These are phyloP conservation scores for Pachypanchax playfairii DNA, from an alignment of 2,113 vertebrate genomes.

Conservation along the genomic window DNA sequence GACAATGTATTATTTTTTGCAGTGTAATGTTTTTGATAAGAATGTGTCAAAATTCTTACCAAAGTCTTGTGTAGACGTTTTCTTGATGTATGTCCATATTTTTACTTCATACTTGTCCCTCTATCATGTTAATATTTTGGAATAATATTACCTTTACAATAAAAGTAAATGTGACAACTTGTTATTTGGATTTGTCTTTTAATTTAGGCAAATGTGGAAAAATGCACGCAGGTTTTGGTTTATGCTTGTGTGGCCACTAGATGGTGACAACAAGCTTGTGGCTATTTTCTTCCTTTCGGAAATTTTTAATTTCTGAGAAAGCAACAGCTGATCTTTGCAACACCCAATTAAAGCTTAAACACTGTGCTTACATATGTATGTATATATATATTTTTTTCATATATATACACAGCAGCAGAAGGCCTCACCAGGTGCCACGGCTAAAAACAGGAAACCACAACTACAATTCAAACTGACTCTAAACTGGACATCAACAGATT, in stretches of 20 bases:
- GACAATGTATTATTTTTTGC: slow-evolving; percentile 68
- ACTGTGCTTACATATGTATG: no score
- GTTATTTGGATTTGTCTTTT: slow-evolving; percentile 54
- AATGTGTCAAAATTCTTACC: slow-evolving; percentile 87
- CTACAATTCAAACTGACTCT: no score
- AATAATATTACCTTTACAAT: slow-evolving; percentile 95
- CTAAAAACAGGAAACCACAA: no score
- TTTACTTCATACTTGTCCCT: slow-evolving; percentile 63
- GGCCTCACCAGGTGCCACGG: no score
- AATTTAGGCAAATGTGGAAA: neutral
- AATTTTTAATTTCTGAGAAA: neutral
- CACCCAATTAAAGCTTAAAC: no score
- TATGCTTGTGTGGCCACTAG: slow-evolving; percentile 53
- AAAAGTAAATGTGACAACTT: slow-evolving; percentile 81
- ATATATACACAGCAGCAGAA: no score
- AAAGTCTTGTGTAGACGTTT: slow-evolving; percentile 92
- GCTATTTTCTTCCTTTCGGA: neutral
- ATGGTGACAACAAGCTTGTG: slow-evolving; percentile 46
- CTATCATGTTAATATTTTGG: slow-evolving; percentile 86
- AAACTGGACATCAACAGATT: no score
- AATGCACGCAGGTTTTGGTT: neutral
- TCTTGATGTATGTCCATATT: slow-evolving; percentile 79
- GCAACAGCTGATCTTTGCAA: neutral
- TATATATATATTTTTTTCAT: no score
- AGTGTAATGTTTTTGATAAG: slow-evolving; percentile 80